Percentiles rank a stretch among this genome's conserved stretches.
phyloP scores from a whole-genome alignment of 2,888 invertebrate genomes.

The Epistrophella euchroma region DNA sequence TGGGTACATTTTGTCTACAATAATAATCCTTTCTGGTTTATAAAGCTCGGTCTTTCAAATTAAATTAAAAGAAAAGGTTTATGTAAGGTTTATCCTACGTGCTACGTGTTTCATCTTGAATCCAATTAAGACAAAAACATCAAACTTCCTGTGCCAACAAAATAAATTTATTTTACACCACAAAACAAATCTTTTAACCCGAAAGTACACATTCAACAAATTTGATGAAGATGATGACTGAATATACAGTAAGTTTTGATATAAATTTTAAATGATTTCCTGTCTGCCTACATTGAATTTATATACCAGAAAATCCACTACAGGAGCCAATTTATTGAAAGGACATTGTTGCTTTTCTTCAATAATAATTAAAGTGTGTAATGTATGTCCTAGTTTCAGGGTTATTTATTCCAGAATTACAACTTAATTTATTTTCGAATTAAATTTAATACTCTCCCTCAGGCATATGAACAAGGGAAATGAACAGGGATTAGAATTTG shows the following conservation, averaged over 20 bases:
- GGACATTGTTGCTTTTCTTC: conserved; percentile 24
- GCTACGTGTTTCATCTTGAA: conserved; percentile 27
- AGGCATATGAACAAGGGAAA: conserved; percentile 3
- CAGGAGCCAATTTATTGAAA: conserved; percentile 25
- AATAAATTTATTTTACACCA: conserved; percentile 55
- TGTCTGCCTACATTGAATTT: background rate
- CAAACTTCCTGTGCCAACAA: conserved; percentile 53
- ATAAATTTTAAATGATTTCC: conserved; percentile 2
- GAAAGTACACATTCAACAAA: conserved; percentile 20
- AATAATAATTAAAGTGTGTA: conserved; percentile 30
- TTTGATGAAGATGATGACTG: conserved; percentile 4
- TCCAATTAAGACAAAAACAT: conserved; percentile 55
- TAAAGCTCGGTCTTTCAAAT: background rate
- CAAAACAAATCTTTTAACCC: conserved; percentile 45
- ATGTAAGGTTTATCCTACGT: background rate
- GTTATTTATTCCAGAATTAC: conserved; percentile 29
- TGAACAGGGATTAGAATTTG: background rate
- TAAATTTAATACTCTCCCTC: conserved; percentile 21
- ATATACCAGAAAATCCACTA: background rate
- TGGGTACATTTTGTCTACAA: background rate
- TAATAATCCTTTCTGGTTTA: background rate
- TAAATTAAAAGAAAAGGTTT: background rate
- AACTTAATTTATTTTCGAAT: conserved; percentile 50
- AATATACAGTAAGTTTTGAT: background rate
- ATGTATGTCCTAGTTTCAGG: conserved; percentile 17